Base-by-base conservation (phyloP, 2,888 invertebrate species). In the Scaptomyza parva region DNA sequence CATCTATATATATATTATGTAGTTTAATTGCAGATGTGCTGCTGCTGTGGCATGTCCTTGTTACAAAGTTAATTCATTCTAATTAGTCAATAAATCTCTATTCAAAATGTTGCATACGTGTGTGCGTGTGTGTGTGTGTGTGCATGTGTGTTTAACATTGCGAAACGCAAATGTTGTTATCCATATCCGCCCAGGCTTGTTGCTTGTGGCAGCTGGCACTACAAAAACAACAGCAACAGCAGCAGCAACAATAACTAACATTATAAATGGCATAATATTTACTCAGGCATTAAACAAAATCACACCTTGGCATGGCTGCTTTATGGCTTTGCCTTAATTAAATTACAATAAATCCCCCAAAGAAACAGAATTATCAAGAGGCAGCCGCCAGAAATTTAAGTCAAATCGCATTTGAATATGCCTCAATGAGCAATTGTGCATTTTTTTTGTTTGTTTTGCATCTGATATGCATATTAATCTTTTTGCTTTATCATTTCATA, bases 21-120 rank as follows among this genome's bases (percentile, higher is more conserved):
- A 12, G 20, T 57, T 58, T 54, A 57, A 55, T 33, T 73, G 71
- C 55, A 63, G 52, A 44, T 74, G 57, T 26, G 40, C 45, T n/a
- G 39, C 57, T 26, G 40, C 45, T n/a, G 39, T 59, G 44, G 24
- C 37, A 63, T 79, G 80, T 87, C 76, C 82, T 81, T 78, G 79
- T 70, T 77, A 73, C 78, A 80, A 76, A 75, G 79, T 88, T 88
- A 89, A 90, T 89, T 88, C 88, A 89, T 90, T 89, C 89, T 90
- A 91, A 91, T 90, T 88, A 90, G 88, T 89, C 89, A 90, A 90
- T 91, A 91, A 90, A 91, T 91, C 89, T 90, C 85, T 83, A 90
- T 91, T 78, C 72, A 72, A 69, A 69, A 76, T 70, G 57, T 39
- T 60, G 52, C 22, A 17, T 12, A 8, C 14, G 11, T 37, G 44